phyloP scores from a whole-genome alignment of 2,797 vertebrate species.

The Pteronotus mesoamericanus region DNA sequence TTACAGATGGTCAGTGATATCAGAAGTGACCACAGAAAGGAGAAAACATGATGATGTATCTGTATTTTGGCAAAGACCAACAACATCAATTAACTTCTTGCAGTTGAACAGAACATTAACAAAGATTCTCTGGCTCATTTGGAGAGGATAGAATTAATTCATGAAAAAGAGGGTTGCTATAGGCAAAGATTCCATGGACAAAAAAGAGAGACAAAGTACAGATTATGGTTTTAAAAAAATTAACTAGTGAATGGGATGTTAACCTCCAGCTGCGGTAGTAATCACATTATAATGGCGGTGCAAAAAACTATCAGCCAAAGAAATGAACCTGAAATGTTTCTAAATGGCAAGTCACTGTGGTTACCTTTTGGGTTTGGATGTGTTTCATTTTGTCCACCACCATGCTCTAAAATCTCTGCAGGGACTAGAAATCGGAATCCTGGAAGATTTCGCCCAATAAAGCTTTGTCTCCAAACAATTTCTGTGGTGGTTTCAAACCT shows the following conservation, averaged over 20 bases:
- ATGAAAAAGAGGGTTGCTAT: slow-evolving; percentile 27
- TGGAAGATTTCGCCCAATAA: neutral
- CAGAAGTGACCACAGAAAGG: slow-evolving; percentile 13
- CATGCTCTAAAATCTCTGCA: neutral
- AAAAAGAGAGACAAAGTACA: slow-evolving; percentile 39
- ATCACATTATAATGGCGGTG: slow-evolving; percentile 72
- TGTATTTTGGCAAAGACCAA: slow-evolving; percentile 39
- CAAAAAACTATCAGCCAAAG: slow-evolving; percentile 70
- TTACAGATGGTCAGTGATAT: slow-evolving; percentile 52
- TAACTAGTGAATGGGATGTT: slow-evolving; percentile 66
- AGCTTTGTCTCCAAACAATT: neutral
- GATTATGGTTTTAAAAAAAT: slow-evolving; percentile 56
- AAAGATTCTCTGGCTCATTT: slow-evolving; percentile 53
- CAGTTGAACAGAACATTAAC: slow-evolving; percentile 58
- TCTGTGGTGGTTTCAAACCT: neutral
- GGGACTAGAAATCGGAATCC: neutral
- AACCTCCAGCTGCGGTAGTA: slow-evolving; percentile 73
- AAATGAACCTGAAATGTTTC: slow-evolving; percentile 73
- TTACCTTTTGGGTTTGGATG: slow-evolving; percentile 49
- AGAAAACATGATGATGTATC: neutral
- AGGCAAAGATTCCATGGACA: slow-evolving; percentile 56
- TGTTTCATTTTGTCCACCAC: neutral
- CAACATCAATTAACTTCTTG: slow-evolving; percentile 55
- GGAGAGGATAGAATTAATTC: slow-evolving; percentile 31
- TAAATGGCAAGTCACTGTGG: slow-evolving; percentile 48